A percentile compares a stretch with the other conserved stretches of the same genome.
Conservation (phyloP, 2,888 invertebrate species). For the Caenorhabditis parvicauda region DNA sequence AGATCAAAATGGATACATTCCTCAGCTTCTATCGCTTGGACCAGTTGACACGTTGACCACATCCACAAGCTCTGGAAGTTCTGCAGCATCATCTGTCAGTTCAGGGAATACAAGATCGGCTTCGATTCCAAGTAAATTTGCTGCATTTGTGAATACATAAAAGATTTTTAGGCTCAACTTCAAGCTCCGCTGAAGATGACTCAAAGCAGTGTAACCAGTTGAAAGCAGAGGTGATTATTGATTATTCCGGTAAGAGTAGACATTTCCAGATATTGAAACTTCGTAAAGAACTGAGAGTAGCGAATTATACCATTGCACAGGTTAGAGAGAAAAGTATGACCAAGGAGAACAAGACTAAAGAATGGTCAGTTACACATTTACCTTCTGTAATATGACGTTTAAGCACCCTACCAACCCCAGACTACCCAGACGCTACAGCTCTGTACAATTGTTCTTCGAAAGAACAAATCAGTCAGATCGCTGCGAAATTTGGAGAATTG, state of each 20-base stretch:
- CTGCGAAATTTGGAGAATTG: slow-evolving; percentile 24
- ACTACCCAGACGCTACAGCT: slow-evolving; percentile 45
- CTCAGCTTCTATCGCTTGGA: slow-evolving; percentile 31
- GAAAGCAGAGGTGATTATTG: slow-evolving; percentile 17
- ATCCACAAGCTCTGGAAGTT: slow-evolving; percentile 16
- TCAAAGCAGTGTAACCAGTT: slow-evolving; percentile 17
- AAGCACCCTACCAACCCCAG: slow-evolving; percentile 34
- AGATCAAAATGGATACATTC: neutral
- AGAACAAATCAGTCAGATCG: slow-evolving; percentile 28
- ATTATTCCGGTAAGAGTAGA: neutral
- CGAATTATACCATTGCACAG: slow-evolving; percentile 25
- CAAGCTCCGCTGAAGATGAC: neutral
- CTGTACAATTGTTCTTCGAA: slow-evolving; percentile 41
- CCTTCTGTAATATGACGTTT: too few species aligned
- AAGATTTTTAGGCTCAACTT: too few species aligned
- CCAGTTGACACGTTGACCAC: slow-evolving; percentile 20
- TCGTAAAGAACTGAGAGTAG: slow-evolving; percentile 22
- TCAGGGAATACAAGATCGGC: too few species aligned
- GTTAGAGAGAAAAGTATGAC: too few species aligned
- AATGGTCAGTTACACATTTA: too few species aligned
- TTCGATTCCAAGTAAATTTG: too few species aligned
- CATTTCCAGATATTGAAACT: slow-evolving; percentile 23
- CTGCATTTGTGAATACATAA: too few species aligned
- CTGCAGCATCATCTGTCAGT: slow-evolving; percentile 13
- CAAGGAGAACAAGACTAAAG: too few species aligned